Evolutionary conservation across 2,797 vertebrate species (phyloP).

Genomic region (Alosa sapidissima): DNA sequence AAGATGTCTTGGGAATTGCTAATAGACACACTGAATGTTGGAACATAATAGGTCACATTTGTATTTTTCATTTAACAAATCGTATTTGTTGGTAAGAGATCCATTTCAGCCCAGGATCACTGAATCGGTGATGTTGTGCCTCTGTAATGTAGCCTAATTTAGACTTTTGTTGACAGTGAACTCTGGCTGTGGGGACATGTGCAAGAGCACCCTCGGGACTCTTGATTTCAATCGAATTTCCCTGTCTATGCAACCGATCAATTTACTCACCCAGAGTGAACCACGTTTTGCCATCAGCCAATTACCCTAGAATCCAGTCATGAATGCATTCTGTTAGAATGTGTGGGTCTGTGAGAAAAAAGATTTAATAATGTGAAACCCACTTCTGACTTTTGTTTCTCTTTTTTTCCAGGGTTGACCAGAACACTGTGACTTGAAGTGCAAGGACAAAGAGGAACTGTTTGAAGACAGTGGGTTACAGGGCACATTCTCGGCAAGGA

Average conservation of each 20-base stretch:
- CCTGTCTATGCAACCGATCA: not conserved
- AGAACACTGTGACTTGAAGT: conserved; percentile 64
- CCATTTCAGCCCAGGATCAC: not conserved
- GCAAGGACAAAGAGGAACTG: conserved; percentile 31
- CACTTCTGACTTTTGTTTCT: not conserved
- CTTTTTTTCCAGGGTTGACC: conserved; percentile 61
- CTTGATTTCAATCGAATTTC: conserved; percentile 6
- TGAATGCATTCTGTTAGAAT: conserved; percentile 10
- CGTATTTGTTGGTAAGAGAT: not conserved
- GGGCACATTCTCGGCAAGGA: not conserved
- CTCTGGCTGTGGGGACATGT: not conserved
- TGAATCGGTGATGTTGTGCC: not conserved
- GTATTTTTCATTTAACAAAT: not conserved
- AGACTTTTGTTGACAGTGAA: not conserved
- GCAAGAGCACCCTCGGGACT: not conserved
- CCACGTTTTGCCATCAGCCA: not conserved
- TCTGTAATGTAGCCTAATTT: not conserved
- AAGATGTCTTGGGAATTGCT: not conserved
- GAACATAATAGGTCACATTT: not conserved
- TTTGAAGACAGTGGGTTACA: not conserved
- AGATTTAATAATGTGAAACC: not conserved
- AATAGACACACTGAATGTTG: not conserved
- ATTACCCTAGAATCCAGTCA: not conserved
- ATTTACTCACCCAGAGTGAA: not conserved
- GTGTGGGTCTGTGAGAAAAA: not conserved